Evolutionary conservation across 2,888 invertebrate genomes (phyloP).

Genomic region (Cactoblastis cactorum): DNA sequence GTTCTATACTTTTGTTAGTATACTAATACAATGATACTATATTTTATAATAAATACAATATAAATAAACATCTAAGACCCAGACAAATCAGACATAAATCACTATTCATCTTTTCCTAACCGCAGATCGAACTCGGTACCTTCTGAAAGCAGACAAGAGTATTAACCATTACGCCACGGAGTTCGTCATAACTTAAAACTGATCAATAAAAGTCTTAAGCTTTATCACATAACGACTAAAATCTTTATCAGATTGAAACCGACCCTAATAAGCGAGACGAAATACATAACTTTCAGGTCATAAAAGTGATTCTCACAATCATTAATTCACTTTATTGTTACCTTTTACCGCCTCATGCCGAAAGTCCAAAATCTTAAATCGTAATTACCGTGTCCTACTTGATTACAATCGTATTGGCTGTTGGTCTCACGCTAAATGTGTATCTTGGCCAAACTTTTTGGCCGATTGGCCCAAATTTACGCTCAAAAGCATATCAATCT

Average conservation of each 20-base stretch:
- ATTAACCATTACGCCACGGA: no score
- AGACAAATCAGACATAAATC: no score
- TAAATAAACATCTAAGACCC: no score
- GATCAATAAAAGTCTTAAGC: neutral
- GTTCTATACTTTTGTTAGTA: no score
- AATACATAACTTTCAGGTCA: slow-evolving; percentile 6
- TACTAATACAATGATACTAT: no score
- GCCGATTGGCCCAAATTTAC: no score
- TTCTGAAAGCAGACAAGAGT: no score
- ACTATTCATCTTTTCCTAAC: no score
- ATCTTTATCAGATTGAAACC: neutral
- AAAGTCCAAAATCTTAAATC: slow-evolving; percentile 2
- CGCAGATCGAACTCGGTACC: no score
- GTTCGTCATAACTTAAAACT: neutral
- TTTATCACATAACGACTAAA: neutral
- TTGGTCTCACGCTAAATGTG: slow-evolving; percentile 19
- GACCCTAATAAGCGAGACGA: neutral
- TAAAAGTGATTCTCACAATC: slow-evolving; percentile 14
- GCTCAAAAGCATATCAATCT: no score
- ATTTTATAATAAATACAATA: no score
- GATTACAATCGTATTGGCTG: slow-evolving; percentile 13
- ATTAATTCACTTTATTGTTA: slow-evolving; percentile 11
- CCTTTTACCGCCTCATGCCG: slow-evolving; percentile 4
- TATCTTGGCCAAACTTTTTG: no score
- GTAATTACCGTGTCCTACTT: slow-evolving; percentile 17